These are phyloP conservation scores for Drosophila trichaetosa DNA, from an alignment of 2,888 invertebrate genomes.

Conservation along the genomic window DNA sequence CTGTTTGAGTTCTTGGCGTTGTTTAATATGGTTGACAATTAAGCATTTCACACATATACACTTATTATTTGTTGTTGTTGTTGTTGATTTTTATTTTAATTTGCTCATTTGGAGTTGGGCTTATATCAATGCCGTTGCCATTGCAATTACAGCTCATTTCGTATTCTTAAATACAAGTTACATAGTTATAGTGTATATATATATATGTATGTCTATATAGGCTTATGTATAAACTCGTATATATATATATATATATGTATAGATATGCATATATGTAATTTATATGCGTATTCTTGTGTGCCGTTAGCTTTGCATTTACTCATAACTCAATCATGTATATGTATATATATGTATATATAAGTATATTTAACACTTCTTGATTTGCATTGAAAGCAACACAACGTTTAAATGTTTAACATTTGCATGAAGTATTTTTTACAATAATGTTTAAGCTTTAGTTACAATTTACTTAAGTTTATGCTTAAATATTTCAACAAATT, in stretches of 20 bases:
- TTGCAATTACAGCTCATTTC: constrained; percentile 68
- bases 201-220: constrained; percentile 37
- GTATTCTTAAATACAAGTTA: constrained; percentile 77
- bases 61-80: constrained; percentile 28
- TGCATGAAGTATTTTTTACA: constrained; percentile 56
- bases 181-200: constrained; percentile 62
- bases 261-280: constrained; percentile 30
- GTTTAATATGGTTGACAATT: constrained; percentile 68
- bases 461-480: constrained; percentile 35
- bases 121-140: constrained; percentile 31
- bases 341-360: constrained; percentile 19
- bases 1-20: constrained; percentile 28
- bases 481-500: constrained; percentile 16
- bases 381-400: constrained; percentile 61
- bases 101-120: constrained; percentile 38
- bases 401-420: constrained; percentile 65
- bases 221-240: constrained; percentile 31
- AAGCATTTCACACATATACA: constrained; percentile 66
- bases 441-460: constrained; percentile 44
- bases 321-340: constrained; percentile 41
- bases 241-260: constrained; percentile 34
- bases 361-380: constrained; percentile 52
- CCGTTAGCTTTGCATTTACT: constrained; percentile 49
- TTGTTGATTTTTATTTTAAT: constrained; percentile 59
- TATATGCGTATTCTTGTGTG: constrained; percentile 44